Conservation (phyloP, 1,140 invertebrate genomes). For the Platyscapa corneri region DNA sequence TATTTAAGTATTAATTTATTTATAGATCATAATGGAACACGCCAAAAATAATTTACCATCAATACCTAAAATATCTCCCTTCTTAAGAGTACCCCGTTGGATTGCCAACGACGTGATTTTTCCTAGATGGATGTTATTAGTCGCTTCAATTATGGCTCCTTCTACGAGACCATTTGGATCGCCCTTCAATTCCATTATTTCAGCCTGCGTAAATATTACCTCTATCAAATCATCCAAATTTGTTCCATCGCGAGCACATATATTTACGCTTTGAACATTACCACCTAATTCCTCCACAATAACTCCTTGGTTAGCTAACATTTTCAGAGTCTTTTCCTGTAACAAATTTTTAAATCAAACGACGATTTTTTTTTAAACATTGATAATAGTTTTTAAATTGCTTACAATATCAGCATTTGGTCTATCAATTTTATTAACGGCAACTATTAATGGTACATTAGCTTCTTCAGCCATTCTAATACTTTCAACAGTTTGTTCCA, state of each 20-base stretch:
- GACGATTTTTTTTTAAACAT: slow-evolving; percentile 14
- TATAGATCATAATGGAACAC: too few species aligned
- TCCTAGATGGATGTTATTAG: slow-evolving; percentile 82
- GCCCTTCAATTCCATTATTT: slow-evolving; percentile 89
- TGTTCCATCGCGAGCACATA: slow-evolving; percentile 91
- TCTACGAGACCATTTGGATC: slow-evolving; percentile 90
- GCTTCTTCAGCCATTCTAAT: slow-evolving; percentile 85
- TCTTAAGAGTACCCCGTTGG: slow-evolving; percentile 90
- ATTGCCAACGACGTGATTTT: slow-evolving; percentile 92
- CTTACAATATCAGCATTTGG: slow-evolving; percentile 88
- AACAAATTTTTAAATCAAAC: slow-evolving; percentile 52
- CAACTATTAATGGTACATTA: slow-evolving; percentile 94
- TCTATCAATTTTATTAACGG: slow-evolving; percentile 99
- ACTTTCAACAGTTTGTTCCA: slow-evolving; percentile 95
- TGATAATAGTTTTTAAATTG: slow-evolving; percentile 64
- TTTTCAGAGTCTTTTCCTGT: slow-evolving; percentile 83
- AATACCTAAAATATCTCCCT: slow-evolving; percentile 83
- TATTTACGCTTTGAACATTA: slow-evolving; percentile 91
- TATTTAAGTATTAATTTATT: too few species aligned
- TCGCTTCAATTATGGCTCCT: slow-evolving; percentile 93
- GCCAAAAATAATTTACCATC: too few species aligned
- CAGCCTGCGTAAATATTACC: slow-evolving; percentile 89
- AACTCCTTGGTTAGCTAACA: slow-evolving; percentile 86
- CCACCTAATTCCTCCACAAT: slow-evolving; percentile 92
- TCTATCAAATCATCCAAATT: slow-evolving; percentile 90